Evolutionary conservation across 2,797 vertebrate genomes (phyloP).

Genomic region (Dicrostonyx torquatus): DNA sequence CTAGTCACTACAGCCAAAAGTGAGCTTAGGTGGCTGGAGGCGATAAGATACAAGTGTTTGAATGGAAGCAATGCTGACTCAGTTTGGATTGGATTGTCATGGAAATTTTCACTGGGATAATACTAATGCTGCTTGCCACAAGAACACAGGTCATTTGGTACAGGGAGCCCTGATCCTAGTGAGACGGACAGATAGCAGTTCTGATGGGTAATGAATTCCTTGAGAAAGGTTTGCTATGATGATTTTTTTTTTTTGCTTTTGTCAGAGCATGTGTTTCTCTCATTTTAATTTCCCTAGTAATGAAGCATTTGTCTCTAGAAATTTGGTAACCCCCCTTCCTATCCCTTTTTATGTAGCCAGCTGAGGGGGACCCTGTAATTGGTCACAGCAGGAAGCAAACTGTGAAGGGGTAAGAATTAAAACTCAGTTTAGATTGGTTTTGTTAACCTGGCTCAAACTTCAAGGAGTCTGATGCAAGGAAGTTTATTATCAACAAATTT

Average conservation of each 20-base stretch:
- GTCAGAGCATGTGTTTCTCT: constrained; percentile 7
- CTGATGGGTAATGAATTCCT: not conserved
- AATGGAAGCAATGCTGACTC: not conserved
- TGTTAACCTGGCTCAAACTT: not conserved
- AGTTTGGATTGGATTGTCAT: not conserved
- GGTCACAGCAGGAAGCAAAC: not conserved
- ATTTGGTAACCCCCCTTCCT: not conserved
- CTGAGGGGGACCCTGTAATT: not conserved
- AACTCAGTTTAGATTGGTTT: not conserved
- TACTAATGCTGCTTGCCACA: not conserved
- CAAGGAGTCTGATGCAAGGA: not conserved
- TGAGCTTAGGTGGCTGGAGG: not conserved
- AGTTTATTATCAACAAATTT: not conserved
- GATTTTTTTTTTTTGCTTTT: constrained; percentile 31
- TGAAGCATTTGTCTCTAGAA: constrained; percentile 36
- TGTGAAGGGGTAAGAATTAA: not conserved
- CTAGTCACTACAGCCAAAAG: not conserved
- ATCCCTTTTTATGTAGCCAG: not conserved
- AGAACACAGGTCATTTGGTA: not conserved
- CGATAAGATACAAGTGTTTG: not conserved
- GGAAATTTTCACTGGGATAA: not conserved
- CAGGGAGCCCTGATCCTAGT: not conserved
- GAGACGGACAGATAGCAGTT: constrained; percentile 23
- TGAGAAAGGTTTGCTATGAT: constrained; percentile 56
- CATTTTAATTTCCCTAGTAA: constrained; percentile 43